These are phyloP conservation scores for Schrankia costaestrigalis DNA, from an alignment of 2,888 invertebrate genomes.

Conservation along the genomic window DNA sequence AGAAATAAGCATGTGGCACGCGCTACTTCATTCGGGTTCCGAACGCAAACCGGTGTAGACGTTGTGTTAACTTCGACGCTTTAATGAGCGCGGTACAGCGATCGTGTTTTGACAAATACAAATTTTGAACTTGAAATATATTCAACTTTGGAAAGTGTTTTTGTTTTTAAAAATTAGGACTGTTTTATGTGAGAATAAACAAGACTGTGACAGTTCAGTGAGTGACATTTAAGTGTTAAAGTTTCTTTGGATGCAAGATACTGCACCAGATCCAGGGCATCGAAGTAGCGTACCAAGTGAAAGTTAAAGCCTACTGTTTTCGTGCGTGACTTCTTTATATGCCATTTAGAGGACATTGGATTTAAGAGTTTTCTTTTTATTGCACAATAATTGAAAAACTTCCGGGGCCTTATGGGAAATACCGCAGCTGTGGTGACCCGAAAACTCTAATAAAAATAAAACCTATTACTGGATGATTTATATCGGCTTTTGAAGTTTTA, in stretches of 20 bases:
- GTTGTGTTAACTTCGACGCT: slow-evolving; percentile 43
- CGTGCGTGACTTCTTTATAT: slow-evolving; percentile 41
- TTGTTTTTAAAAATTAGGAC: slow-evolving; percentile 32
- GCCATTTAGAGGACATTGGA: slow-evolving; percentile 38
- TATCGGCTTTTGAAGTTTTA: slow-evolving; percentile 59
- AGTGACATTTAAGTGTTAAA: slow-evolving; percentile 49
- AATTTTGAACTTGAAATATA: slow-evolving; percentile 35
- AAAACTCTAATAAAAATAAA: slow-evolving; percentile 69
- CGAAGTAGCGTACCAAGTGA: slow-evolving; percentile 62
- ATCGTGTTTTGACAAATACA: slow-evolving; percentile 65
- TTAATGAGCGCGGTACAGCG: slow-evolving; percentile 50
- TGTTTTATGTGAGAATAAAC: slow-evolving; percentile 34
- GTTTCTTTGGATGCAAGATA: slow-evolving; percentile 54
- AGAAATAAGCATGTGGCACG: slow-evolving; percentile 70
- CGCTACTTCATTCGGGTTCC: slow-evolving; percentile 74
- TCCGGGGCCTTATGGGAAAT: slow-evolving; percentile 57
- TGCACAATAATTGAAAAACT: slow-evolving; percentile 68
- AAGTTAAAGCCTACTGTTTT: slow-evolving; percentile 62
- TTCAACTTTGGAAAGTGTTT: slow-evolving; percentile 36
- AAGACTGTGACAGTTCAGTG: too few species aligned
- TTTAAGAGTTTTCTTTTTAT: slow-evolving; percentile 44
- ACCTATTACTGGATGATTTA: slow-evolving; percentile 62
- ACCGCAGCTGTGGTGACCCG: slow-evolving; percentile 67
- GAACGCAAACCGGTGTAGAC: slow-evolving; percentile 58
- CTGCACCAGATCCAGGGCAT: slow-evolving; percentile 63